These are phyloP conservation scores for Ascaphus truei DNA, from an alignment of 2,113 vertebrate genomes.

Conservation along the genomic window DNA sequence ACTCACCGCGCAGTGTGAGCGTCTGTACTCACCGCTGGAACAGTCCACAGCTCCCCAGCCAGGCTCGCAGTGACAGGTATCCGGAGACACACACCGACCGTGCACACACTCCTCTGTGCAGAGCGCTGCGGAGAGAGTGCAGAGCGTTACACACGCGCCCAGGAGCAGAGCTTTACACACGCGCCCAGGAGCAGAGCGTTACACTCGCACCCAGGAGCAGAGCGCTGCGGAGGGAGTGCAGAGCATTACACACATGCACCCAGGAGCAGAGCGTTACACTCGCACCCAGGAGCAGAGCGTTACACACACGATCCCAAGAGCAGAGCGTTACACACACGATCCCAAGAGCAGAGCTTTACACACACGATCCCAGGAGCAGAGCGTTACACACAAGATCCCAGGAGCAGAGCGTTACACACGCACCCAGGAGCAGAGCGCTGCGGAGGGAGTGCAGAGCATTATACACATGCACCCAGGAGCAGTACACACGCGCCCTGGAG, in stretches of 20 bases:
- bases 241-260: background rate
- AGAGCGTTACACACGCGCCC: background rate
- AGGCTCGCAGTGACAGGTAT: conserved; percentile 95
- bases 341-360: conserved; percentile 91
- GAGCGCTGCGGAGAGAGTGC: conserved; percentile 68
- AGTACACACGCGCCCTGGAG: conserved; percentile 92
- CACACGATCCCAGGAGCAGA: no score
- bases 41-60: conserved; percentile 97
- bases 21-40: conserved; percentile 90
- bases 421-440: conserved; percentile 93
- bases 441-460: conserved; percentile 35
- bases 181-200: no score
- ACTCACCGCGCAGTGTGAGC: no score
- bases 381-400: no score
- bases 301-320: conserved; percentile 93
- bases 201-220: conserved; percentile 92
- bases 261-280: no score
- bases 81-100: conserved; percentile 90
- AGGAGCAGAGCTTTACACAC: no score
- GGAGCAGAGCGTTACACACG: no score
- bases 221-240: conserved; percentile 68
- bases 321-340: conserved; percentile 94
- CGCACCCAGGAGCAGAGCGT: no score
- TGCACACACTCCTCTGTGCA: conserved; percentile 95
- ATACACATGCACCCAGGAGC: no score